phyloP scores from a whole-genome alignment of 2,113 vertebrate genomes.

The Malurus melanocephalus region DNA sequence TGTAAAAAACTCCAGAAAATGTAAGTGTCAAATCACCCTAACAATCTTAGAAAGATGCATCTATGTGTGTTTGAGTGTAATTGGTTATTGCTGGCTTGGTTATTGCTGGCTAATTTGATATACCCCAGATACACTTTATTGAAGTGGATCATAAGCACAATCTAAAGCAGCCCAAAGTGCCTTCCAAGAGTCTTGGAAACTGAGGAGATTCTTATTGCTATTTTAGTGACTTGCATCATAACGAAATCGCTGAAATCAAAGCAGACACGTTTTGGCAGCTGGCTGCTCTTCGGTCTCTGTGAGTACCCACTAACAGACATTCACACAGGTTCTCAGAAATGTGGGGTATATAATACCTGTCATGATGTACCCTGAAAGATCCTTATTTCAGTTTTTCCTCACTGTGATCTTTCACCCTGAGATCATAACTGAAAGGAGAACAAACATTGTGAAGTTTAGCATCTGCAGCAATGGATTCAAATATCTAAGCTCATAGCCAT shows the following conservation, averaged over 20 bases:
- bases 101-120: not conserved
- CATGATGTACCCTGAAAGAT: not conserved
- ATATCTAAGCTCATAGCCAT: not conserved
- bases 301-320: conserved; percentile 63
- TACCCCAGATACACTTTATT: not conserved
- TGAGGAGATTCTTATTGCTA: conserved; percentile 37
- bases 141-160: not conserved
- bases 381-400: not conserved
- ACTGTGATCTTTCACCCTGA: not conserved
- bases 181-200: conserved; percentile 30
- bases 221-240: conserved; percentile 90
- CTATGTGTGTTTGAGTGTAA: not conserved
- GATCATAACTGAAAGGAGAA: conserved; percentile 10
- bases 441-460: not conserved
- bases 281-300: conserved; percentile 84
- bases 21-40: conserved; percentile 67
- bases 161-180: not conserved
- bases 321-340: not conserved
- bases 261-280: conserved; percentile 84
- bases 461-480: conserved; percentile 34
- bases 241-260: conserved; percentile 83
- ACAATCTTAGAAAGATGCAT: not conserved
- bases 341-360: not conserved
- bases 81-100: not conserved
- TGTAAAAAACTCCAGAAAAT: conserved; percentile 89